Base-by-base conservation (phyloP, 1,140 invertebrate genomes). In the Andricus grossulariae region DNA sequence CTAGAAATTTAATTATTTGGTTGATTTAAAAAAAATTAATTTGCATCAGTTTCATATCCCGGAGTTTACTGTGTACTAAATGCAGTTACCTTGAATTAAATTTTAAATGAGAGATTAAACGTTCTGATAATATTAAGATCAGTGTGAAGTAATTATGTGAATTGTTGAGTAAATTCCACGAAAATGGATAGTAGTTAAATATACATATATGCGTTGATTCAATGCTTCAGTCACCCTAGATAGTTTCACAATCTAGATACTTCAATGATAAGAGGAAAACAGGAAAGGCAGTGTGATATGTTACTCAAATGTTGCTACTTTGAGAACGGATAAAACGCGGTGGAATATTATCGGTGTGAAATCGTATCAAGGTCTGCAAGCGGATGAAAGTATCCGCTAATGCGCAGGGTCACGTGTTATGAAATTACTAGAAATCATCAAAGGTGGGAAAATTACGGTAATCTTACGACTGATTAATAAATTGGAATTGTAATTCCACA, bases 321-420 rank as follows among this genome's bases (percentile, higher is more conserved):
- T 66, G 25, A 66, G 32, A 66, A 66, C 32, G 25, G 60, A 66
- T 66, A 66, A 66, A 66, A 39, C 39, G 25, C 60, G n/a, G 60
- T 66, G 25, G 57, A 15, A 66, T 66, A 66, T 66, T 66, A 66
- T 66, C 60, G 60, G 60, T 66, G 60, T 66, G 60, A 66, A 66
- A 66, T 66, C 60, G 60, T 66, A 66, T 66, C 60, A 66, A 66
- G 60, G 60, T 66, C 60, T 66, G 13, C n/a, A 60, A 66, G 60
- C 60, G 60, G 60, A 66, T 66, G 60, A 66, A 66, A 66, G 60
- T 66, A 66, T 66, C 60, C 60, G 60, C 60, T 66, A 66, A 66
- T 32, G 60, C 60, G 39, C 60, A 66, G 60, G 60, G 60, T 66
- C 60, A 66, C 60, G 60, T 32, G 60, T 66, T 66, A 66, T 66